Conservation (phyloP, 2,888 invertebrate species). For the Agrenia bidenticulata region DNA sequence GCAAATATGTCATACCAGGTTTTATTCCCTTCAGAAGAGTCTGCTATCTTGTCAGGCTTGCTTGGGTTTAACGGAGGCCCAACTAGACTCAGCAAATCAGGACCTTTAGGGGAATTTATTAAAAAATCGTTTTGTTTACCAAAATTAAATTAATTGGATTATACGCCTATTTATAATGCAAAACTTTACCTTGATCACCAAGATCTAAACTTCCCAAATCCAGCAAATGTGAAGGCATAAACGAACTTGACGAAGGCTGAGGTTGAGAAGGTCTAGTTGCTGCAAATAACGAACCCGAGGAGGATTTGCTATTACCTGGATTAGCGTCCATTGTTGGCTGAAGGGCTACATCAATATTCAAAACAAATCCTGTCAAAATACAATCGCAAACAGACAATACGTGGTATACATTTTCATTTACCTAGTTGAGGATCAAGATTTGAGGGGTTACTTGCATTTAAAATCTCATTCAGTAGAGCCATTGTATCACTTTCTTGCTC, state of each 20-base stretch:
- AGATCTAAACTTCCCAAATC: conserved; percentile 44
- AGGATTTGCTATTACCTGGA: background rate
- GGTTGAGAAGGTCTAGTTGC: conserved; percentile 23
- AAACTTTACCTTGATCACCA: conserved; percentile 20
- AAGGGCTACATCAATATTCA: background rate
- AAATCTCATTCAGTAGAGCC: conserved; percentile 50
- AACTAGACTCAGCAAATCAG: background rate
- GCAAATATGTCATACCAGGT: conserved; percentile 88
- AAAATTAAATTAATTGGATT: too few species aligned
- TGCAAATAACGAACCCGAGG: background rate
- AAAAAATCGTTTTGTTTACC: too few species aligned
- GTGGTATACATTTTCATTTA: conserved; percentile 1
- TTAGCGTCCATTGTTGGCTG: background rate
- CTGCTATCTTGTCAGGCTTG: background rate
- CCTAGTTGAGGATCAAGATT: background rate
- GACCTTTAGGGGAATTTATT: background rate
- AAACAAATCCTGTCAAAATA: background rate
- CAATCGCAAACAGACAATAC: background rate
- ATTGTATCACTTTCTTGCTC: conserved; percentile 50
- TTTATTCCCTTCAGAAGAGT: conserved; percentile 15
- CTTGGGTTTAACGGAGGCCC: background rate
- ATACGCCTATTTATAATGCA: background rate
- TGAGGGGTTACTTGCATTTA: conserved; percentile 30
- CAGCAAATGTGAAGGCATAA: conserved; percentile 51
- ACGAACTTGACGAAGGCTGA: conserved; percentile 29